Conservation (phyloP, 2,888 invertebrate genomes). For the Coenonympha glycerion region DNA sequence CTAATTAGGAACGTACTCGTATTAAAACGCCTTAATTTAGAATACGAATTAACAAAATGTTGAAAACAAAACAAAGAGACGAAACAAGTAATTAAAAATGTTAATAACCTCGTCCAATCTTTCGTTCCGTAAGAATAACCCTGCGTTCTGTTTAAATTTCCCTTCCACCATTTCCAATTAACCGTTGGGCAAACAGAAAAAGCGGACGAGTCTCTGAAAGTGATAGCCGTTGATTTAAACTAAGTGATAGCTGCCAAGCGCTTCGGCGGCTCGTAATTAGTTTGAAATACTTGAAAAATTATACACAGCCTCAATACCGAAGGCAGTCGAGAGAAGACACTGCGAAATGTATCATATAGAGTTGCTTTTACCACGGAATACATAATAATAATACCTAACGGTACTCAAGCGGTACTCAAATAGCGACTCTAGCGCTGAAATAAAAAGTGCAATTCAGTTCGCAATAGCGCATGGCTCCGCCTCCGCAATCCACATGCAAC, state of each 20-base stretch:
- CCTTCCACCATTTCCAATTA: conserved; percentile 21
- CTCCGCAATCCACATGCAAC: too few species aligned
- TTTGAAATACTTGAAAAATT: conserved; percentile 52
- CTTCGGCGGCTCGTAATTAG: conserved; percentile 39
- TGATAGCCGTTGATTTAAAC: conserved; percentile 29
- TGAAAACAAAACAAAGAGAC: neutral
- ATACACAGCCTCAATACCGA: conserved; percentile 33
- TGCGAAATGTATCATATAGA: conserved; percentile 9
- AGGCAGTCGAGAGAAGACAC: conserved; percentile 5
- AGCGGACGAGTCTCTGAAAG: conserved; percentile 16
- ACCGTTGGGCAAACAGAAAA: conserved; percentile 14
- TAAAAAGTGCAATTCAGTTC: too few species aligned
- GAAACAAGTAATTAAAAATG: neutral
- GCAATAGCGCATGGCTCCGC: too few species aligned
- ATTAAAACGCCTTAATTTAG: too few species aligned
- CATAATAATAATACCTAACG: too few species aligned
- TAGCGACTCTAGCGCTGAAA: too few species aligned
- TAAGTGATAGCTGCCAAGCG: conserved; percentile 36
- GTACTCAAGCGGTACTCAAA: too few species aligned
- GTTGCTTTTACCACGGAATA: conserved; percentile 18
- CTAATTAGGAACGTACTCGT: too few species aligned
- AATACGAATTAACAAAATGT: too few species aligned
- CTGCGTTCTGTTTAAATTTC: neutral
- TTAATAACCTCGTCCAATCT: conserved; percentile 2
- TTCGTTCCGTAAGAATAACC: neutral